These are phyloP conservation scores for Drosophila erecta DNA, from an alignment of 1,140 invertebrate species.

Conservation along the genomic window DNA sequence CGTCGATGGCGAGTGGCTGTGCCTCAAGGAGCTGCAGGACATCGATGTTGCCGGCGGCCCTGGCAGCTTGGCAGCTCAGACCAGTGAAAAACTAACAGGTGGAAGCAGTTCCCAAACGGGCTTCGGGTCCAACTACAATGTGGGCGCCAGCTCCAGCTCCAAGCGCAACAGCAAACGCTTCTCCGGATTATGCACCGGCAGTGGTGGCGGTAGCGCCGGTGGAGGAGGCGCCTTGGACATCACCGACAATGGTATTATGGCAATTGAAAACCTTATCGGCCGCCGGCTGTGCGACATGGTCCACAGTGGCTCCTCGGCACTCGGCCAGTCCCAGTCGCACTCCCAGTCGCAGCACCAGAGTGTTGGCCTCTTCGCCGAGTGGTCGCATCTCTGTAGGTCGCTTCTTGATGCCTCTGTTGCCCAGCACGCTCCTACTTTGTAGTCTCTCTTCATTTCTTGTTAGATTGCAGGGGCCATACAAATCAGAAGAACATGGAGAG, in stretches of 20 bases:
- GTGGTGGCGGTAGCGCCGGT: slow-evolving; percentile 14
- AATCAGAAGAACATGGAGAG: neutral
- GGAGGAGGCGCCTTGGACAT: slow-evolving; percentile 43
- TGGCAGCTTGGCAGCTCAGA: slow-evolving; percentile 42
- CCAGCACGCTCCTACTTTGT: slow-evolving; percentile 56
- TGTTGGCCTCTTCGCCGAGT: slow-evolving; percentile 82
- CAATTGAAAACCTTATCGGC: slow-evolving; percentile 84
- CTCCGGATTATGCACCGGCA: slow-evolving; percentile 60
- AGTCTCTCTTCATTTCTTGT: slow-evolving; percentile 17
- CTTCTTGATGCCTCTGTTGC: slow-evolving; percentile 66
- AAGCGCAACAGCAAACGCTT: slow-evolving; percentile 72
- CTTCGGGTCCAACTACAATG: slow-evolving; percentile 4
- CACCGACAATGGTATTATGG: slow-evolving; percentile 84
- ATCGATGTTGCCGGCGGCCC: slow-evolving; percentile 89
- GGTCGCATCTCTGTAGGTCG: slow-evolving; percentile 84
- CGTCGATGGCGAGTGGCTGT: slow-evolving; percentile 99
- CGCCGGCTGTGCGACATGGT: slow-evolving; percentile 79
- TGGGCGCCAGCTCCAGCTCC: slow-evolving; percentile 28
- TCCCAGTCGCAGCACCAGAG: slow-evolving; percentile 70
- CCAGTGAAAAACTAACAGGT: slow-evolving; percentile 6
- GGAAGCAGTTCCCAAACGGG: slow-evolving; percentile 8
- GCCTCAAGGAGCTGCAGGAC: slow-evolving; percentile 96
- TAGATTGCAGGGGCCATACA: slow-evolving; percentile 13
- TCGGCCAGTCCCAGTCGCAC: slow-evolving; percentile 58
- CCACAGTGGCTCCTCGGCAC: slow-evolving; percentile 69